These are phyloP conservation scores for Nezara viridula DNA, from an alignment of 2,888 invertebrate species.

Conservation along the genomic window DNA sequence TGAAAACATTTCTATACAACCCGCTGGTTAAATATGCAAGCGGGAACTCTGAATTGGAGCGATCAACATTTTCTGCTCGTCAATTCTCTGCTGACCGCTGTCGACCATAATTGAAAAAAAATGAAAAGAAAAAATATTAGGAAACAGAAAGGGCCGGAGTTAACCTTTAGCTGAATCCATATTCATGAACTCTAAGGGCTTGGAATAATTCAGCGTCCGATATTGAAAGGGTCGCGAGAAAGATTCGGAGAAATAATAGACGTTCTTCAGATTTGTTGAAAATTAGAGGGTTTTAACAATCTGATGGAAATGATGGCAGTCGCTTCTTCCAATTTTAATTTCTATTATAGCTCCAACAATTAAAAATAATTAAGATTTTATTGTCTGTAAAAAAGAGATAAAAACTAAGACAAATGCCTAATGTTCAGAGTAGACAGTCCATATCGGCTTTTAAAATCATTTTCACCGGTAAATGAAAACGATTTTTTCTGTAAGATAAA, in stretches of 20 bases:
- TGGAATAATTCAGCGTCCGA: background rate
- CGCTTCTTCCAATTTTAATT: too few species aligned
- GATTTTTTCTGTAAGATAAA: too few species aligned
- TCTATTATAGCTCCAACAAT: too few species aligned
- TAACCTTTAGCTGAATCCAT: background rate
- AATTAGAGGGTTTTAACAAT: background rate
- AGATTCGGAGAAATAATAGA: background rate
- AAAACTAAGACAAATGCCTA: too few species aligned
- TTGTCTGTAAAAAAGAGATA: too few species aligned
- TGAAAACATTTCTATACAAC: background rate
- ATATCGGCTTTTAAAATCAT: too few species aligned
- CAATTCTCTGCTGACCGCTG: background rate
- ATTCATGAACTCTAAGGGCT: background rate
- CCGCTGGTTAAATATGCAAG: background rate
- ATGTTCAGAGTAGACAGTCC: too few species aligned
- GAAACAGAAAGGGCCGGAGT: background rate
- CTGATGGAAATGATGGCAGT: background rate
- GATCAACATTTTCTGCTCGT: background rate
- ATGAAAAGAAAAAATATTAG: background rate
- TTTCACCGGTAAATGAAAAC: too few species aligned
- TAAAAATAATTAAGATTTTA: too few species aligned
- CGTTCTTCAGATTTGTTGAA: background rate
- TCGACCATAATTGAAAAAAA: background rate
- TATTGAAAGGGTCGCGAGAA: background rate
- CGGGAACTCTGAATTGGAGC: background rate